phyloP scores from a whole-genome alignment of 92 coral and sea anemone species.

The Micromussa lordhowensis region DNA sequence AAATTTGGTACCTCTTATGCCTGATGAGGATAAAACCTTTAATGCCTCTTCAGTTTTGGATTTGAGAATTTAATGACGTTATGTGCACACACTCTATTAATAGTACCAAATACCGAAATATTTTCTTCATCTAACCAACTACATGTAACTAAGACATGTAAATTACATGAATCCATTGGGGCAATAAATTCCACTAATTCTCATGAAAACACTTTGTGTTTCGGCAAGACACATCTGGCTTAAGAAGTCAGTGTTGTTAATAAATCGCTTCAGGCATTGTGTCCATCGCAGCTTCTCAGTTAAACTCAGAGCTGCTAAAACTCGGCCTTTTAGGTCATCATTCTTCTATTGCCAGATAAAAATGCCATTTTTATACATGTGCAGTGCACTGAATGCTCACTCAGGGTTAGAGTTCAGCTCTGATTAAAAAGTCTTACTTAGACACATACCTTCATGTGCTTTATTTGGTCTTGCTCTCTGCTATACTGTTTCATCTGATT shows the following conservation, averaged over 20 bases:
- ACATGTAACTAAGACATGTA: too few species aligned
- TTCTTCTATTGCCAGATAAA: constrained; percentile 43
- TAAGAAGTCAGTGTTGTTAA: constrained; percentile 62
- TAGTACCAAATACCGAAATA: too few species aligned
- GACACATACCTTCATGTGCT: constrained; percentile 88
- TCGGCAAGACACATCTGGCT: not conserved
- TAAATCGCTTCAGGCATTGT: constrained; percentile 81
- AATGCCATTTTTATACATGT: not conserved
- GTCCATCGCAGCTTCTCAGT: constrained; percentile 75
- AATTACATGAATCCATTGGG: not conserved
- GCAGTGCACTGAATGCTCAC: too few species aligned
- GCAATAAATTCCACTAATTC: not conserved
- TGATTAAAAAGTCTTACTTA: not conserved
- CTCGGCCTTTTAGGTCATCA: constrained; percentile 98
- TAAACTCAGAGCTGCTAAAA: constrained; percentile 70
- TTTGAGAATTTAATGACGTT: too few species aligned
- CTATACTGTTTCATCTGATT: constrained; percentile 97
- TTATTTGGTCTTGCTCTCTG: constrained; percentile 96
- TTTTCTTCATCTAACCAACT: too few species aligned
- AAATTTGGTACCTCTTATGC: too few species aligned
- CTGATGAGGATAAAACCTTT: too few species aligned
- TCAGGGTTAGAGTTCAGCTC: not conserved
- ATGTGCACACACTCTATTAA: too few species aligned
- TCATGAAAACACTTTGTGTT: not conserved
- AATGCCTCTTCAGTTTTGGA: too few species aligned